phyloP scores from a whole-genome alignment of 1,140 invertebrate species.

The Lerema accius region DNA sequence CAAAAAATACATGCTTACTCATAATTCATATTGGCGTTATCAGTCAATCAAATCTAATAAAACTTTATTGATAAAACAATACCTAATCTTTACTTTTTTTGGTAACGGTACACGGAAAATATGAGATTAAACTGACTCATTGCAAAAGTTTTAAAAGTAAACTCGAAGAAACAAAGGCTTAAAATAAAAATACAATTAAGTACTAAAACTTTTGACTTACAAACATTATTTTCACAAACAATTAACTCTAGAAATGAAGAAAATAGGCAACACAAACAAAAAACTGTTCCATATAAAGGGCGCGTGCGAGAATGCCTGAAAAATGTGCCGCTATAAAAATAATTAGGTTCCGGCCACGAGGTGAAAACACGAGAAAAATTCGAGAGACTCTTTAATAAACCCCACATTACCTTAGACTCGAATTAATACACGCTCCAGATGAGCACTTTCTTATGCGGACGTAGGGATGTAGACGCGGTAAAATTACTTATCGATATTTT shows the following conservation, averaged over 20 bases:
- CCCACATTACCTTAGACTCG: conserved; percentile 50
- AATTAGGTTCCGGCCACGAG: conserved; percentile 51
- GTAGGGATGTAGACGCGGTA: conserved; percentile 10
- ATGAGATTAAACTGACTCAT: too few relatives aligned
- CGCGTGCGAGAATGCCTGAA: conserved; percentile 32
- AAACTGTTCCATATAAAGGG: background rate
- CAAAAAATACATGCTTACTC: too few relatives aligned
- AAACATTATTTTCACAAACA: background rate
- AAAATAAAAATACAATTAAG: conserved; percentile 5
- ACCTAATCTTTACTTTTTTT: too few relatives aligned
- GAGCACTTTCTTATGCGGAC: conserved; percentile 37
- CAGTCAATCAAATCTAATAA: too few relatives aligned
- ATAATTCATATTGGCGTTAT: too few relatives aligned
- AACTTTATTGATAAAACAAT: too few relatives aligned
- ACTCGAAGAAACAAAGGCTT: too few relatives aligned
- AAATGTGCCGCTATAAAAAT: conserved; percentile 41
- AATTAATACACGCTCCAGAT: conserved; percentile 60
- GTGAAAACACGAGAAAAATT: conserved; percentile 59
- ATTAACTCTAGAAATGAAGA: background rate
- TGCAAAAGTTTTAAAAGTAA: too few relatives aligned
- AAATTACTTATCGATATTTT: background rate
- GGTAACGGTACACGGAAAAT: too few relatives aligned
- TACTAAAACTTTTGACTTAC: too few relatives aligned
- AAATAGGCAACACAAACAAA: conserved; percentile 8
- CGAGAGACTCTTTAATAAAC: conserved; percentile 60